These are phyloP conservation scores for Micrasema longulum DNA, from an alignment of 1,140 invertebrate genomes.

Conservation along the genomic window DNA sequence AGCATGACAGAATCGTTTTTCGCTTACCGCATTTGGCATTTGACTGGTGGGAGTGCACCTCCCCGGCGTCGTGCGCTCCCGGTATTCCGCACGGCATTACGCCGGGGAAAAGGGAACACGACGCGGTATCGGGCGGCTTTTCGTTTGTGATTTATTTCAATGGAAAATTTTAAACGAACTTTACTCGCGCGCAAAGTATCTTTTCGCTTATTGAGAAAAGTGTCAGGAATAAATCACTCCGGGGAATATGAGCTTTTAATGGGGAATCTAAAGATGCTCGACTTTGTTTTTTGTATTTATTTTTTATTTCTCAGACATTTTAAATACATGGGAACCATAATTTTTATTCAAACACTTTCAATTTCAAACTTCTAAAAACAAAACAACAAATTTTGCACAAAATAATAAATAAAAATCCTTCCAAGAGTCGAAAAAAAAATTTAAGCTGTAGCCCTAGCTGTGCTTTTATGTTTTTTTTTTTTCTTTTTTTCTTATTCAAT, in stretches of 20 bases:
- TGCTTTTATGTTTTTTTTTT: too few relatives aligned
- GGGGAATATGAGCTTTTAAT: slow-evolving; percentile 25
- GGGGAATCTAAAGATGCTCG: too few relatives aligned
- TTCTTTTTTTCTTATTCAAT: too few relatives aligned
- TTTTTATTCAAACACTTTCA: too few relatives aligned
- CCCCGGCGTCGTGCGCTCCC: slow-evolving; percentile 21
- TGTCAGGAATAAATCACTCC: slow-evolving; percentile 27
- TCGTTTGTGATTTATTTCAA: slow-evolving; percentile 51
- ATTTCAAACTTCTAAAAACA: too few relatives aligned
- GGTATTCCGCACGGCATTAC: slow-evolving; percentile 31
- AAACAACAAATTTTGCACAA: too few relatives aligned
- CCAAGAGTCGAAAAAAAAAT: too few relatives aligned
- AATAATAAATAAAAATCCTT: too few relatives aligned
- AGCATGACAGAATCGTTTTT: slow-evolving; percentile 40
- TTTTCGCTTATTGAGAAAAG: slow-evolving; percentile 35
- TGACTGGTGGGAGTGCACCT: slow-evolving; percentile 14
- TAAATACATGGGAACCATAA: too few relatives aligned
- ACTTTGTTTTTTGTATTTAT: too few relatives aligned
- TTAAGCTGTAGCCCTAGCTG: too few relatives aligned
- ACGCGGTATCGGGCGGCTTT: slow-evolving; percentile 14
- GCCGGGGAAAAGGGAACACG: slow-evolving; percentile 29
- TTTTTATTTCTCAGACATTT: too few relatives aligned
- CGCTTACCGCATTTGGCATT: slow-evolving; percentile 30
- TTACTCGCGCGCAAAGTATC: slow-evolving; percentile 29
- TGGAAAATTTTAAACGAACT: slow-evolving; percentile 45